phyloP scores from a whole-genome alignment of 1,140 invertebrate species.

The Ooceraea biroi region DNA sequence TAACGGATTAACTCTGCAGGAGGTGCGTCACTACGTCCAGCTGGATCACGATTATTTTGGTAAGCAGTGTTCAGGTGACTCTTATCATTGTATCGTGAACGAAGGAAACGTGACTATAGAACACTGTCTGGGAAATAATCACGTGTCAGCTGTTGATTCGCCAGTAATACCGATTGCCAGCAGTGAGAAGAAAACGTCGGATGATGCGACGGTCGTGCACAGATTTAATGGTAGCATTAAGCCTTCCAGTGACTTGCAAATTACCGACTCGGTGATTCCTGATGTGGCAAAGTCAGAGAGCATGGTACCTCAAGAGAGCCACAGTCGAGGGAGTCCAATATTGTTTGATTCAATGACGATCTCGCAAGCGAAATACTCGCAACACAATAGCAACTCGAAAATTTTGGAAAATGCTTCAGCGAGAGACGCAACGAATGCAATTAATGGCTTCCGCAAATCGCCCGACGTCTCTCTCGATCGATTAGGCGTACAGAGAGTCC shows the following conservation, averaged over 20 bases:
- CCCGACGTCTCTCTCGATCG: neutral
- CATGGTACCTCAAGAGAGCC: neutral
- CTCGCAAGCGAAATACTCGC: neutral
- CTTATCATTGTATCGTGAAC: conserved; percentile 22
- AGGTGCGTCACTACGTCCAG: conserved; percentile 15
- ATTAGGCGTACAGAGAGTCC: neutral
- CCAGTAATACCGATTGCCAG: neutral
- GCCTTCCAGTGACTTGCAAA: conserved; percentile 10
- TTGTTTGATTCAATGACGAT: neutral
- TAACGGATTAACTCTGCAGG: neutral
- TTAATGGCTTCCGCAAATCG: conserved; percentile 32
- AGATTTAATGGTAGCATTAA: conserved; percentile 24
- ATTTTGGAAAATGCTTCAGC: neutral
- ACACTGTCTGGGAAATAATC: conserved; percentile 69
- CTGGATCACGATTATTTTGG: conserved; percentile 74
- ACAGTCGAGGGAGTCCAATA: neutral
- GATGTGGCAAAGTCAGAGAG: neutral
- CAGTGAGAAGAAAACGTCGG: neutral
- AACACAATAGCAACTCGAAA: neutral
- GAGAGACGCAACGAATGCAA: neutral
- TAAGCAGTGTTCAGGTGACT: conserved; percentile 8
- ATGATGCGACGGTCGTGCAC: neutral
- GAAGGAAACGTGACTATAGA: conserved; percentile 80
- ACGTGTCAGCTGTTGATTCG: no score
- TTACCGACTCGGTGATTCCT: neutral